These are phyloP conservation scores for Chelon auratus DNA, from an alignment of 2,797 vertebrate genomes.

Conservation along the genomic window DNA sequence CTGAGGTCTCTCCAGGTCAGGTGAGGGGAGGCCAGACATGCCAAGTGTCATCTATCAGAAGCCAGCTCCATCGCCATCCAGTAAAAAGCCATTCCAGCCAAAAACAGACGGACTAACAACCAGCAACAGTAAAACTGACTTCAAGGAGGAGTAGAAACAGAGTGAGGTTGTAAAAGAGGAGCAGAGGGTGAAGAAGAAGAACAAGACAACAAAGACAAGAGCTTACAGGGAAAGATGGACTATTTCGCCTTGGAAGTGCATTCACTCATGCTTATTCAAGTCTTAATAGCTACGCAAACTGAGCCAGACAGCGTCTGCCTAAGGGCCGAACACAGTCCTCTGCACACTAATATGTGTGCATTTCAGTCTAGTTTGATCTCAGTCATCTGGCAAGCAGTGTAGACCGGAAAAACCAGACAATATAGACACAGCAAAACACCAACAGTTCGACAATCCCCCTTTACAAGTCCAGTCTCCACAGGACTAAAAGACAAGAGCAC, in stretches of 20 bases:
- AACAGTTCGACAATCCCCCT: constrained; percentile 41
- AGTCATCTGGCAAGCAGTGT: constrained; percentile 54
- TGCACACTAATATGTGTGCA: constrained; percentile 39
- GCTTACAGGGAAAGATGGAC: constrained; percentile 56
- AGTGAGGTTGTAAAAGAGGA: constrained; percentile 22
- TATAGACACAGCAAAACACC: constrained; percentile 56
- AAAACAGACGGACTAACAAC: constrained; percentile 47
- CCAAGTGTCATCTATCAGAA: constrained; percentile 51
- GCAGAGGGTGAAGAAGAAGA: constrained; percentile 14
- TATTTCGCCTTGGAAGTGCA: constrained; percentile 46
- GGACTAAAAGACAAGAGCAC: constrained; percentile 58
- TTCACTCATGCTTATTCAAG: constrained; percentile 64
- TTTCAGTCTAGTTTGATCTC: constrained; percentile 28
- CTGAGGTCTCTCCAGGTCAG: constrained; percentile 22
- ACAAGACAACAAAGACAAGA: constrained; percentile 53
- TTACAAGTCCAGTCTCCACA: constrained; percentile 37
- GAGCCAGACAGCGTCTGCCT: constrained; percentile 57
- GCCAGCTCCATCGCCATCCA: constrained; percentile 62
- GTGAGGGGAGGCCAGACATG: constrained; percentile 34
- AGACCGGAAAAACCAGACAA: constrained; percentile 62
- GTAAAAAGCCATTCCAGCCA: constrained; percentile 76
- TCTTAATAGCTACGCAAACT: constrained; percentile 64
- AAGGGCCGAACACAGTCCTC: constrained; percentile 47
- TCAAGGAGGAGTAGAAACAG: constrained; percentile 50
- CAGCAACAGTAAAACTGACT: constrained; percentile 59